phyloP scores from a whole-genome alignment of 2,113 vertebrate species.

The Penelope pileata region DNA sequence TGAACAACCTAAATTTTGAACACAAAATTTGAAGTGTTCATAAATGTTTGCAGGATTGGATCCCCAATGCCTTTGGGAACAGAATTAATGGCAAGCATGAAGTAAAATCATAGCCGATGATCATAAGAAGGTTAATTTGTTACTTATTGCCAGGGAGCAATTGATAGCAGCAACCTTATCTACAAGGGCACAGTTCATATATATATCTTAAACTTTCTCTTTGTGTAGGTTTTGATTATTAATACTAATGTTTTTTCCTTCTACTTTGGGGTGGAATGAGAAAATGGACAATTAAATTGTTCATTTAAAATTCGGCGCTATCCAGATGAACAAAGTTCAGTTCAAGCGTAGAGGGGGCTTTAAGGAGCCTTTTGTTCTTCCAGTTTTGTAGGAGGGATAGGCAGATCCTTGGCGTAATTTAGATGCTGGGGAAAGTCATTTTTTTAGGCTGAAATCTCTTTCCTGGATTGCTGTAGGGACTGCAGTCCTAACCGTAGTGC shows the following conservation, averaged over 20 bases:
- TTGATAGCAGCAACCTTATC: slow-evolving; percentile 42
- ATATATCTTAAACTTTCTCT: slow-evolving; percentile 48
- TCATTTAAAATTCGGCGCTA: neutral
- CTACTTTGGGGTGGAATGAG: slow-evolving; percentile 33
- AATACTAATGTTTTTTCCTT: slow-evolving; percentile 13
- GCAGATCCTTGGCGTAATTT: neutral
- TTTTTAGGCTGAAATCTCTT: neutral
- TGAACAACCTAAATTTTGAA: neutral
- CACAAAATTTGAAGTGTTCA: neutral
- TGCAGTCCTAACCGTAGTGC: neutral
- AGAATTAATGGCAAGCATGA: neutral
- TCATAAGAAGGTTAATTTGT: slow-evolving; percentile 31
- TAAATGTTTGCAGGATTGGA: neutral
- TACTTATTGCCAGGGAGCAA: slow-evolving; percentile 26
- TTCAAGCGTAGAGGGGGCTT: neutral
- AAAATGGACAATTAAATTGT: slow-evolving; percentile 48
- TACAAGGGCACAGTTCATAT: slow-evolving; percentile 45
- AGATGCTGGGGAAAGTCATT: neutral
- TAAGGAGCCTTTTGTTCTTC: neutral
- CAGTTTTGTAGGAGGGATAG: neutral
- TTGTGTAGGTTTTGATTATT: slow-evolving; percentile 54
- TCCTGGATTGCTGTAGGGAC: neutral
- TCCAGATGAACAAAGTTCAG: neutral
- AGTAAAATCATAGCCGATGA: slow-evolving; percentile 17
- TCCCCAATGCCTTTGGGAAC: neutral